phyloP scores from a whole-genome alignment of 1,140 invertebrate genomes.

The Hydropsyche tenuis region DNA sequence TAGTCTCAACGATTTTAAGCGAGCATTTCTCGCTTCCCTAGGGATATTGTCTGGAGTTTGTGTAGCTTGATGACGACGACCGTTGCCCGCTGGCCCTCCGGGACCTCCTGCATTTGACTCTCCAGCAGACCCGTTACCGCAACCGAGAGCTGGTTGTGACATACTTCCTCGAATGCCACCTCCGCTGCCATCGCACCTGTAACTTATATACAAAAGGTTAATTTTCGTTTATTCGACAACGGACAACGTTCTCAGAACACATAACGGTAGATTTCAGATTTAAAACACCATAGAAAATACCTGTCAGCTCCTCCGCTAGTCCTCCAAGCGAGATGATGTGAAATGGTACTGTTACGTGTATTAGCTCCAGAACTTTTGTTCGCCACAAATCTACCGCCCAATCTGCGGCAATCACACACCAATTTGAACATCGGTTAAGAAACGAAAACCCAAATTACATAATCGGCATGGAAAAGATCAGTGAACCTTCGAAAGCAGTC shows the following conservation, averaged over 20 bases:
- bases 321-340: slow-evolving; percentile 47
- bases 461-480: background rate
- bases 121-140: slow-evolving; percentile 63
- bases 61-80: slow-evolving; percentile 67
- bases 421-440: background rate
- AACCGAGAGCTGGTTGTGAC: slow-evolving; percentile 66
- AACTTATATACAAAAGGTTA: background rate
- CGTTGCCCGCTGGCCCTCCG: slow-evolving; percentile 28
- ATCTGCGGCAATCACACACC: slow-evolving; percentile 27
- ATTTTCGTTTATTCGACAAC: background rate
- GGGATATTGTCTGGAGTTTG: slow-evolving; percentile 75
- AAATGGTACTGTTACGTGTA: slow-evolving; percentile 33
- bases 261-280: too few species aligned
- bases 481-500: slow-evolving; percentile 57
- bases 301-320: slow-evolving; percentile 45
- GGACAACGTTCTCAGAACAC: too few species aligned
- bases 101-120: slow-evolving; percentile 52
- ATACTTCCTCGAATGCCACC: slow-evolving; percentile 55
- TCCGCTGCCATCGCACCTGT: slow-evolving; percentile 1
- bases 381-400: slow-evolving; percentile 39
- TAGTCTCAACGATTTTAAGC: slow-evolving; percentile 70
- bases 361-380: slow-evolving; percentile 24
- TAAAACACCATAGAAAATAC: slow-evolving; percentile 28
- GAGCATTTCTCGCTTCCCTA: slow-evolving; percentile 70
- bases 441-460: background rate